Evolutionary conservation across 2,797 vertebrate species (phyloP), one percentile per base, ranked within the genome.

Genomic region (Acrocephalus scirpaceus): DNA sequence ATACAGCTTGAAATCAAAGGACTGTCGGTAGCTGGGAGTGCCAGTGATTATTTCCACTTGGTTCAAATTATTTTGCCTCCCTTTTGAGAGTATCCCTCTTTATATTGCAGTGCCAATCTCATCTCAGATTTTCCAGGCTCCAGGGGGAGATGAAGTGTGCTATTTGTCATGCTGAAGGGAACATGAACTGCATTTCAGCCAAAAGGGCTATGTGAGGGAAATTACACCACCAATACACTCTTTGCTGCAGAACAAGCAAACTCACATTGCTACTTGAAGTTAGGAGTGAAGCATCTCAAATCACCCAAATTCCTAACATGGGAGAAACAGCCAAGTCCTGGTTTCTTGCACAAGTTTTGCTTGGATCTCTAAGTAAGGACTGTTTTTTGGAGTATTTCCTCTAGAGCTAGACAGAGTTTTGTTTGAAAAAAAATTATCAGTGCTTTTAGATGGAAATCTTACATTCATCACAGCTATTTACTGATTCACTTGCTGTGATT

Each of bases 101-200:
- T 50, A 79, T 75, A 84, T 44, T 88, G 73, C 44, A 42, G 21
- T 86, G 86, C 51, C 83, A 84, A 48, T 70, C 86, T 97, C 76
- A 88, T 84, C 76, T 69, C 90, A 86, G 86, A 45, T 81, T 81
- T 95, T 95, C 50, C 80, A 90, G 53, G 56, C 66, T 95, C 56
- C 71, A 60, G 44, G 38, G 51, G 26, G 4, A 86, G 69, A 69
- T 12, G 48, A 87, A 92, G 60, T 69, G 17, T 57, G 47, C 67
- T 77, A 83, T 87, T 85, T 88, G 75, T 80, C 69, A 60, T n/a
- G 30, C 54, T 78, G 75, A 88, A 60, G 58, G 61, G 58, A 93
- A 69, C 54, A 72, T 12, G 47, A 88, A 44, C 66, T 92, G 57
- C 4, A 1, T 93, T 95, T 93, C 61, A 86, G 64, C 57, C 0